Base-by-base conservation (phyloP, 2,797 vertebrate species). In the Poecilia picta region DNA sequence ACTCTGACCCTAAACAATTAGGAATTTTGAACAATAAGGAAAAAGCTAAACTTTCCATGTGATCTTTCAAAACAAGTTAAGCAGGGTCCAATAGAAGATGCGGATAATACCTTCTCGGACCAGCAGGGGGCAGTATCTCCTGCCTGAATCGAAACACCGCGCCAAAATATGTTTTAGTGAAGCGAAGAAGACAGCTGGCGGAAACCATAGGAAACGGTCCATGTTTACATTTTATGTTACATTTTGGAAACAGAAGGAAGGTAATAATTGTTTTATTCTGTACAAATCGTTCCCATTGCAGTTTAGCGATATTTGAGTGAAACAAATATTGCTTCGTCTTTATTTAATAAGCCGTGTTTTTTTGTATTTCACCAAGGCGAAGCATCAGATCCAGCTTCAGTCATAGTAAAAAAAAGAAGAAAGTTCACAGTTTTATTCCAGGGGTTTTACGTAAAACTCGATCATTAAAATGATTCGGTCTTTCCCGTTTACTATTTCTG, bases 171-270 rank as follows among this genome's bases (percentile, higher is more conserved):
- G 53, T 2, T 16, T 47, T 3, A 1, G 71, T 13, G 55, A 70
- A 53, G 71, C 85, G 89, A 92, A 92, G 91, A 93, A 93, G 92
- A 93, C 28, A 8, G 28, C 1, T 68, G 20, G 66, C 81, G 78
- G 86, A 88, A 41, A 41, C 41, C 41, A 8, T 41, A 41, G 41
- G 41, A 41, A 90, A 2, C 8, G 11, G 0, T 75, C 4, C 1
- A 4, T 0, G 7, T 55, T 28, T 23, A 18, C 6, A 0, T 31
- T 73, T 47, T 3, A n/a, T 31, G 5, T 36, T 8, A 0, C 12
- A 5, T 47, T n/a, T 71, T 1, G 49, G 36, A 72, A 83, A 55
- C 49, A 43, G 0, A 49, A 18, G 31, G 12, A 68, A 91, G 83
- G 91, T 91, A 81, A 81, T 1, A 1, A 12, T 11, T 59, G 10